Base-by-base conservation (phyloP, 2,888 invertebrate genomes). In the Cataglyphis albicans region DNA sequence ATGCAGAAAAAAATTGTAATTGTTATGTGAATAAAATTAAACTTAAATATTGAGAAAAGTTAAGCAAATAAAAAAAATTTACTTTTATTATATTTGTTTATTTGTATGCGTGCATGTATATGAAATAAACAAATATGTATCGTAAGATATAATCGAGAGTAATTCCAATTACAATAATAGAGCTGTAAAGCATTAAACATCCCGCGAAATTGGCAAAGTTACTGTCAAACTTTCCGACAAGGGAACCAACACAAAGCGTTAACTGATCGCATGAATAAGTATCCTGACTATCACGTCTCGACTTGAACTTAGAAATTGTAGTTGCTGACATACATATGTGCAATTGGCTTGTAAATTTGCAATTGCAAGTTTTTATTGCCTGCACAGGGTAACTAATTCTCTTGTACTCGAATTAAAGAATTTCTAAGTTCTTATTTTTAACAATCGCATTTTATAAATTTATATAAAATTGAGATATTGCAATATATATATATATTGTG, bases 181-280 rank as follows among this genome's bases (percentile, higher is more conserved):
- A 41, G 10, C 63, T 32, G 32, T 15, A 64, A 74, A 21, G 41
- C 73, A 63, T 74, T 44, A 74, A 44, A 21, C 29, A 64, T 61
- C 7, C 15, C 21, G 15, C 21, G 63, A 74, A 74, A 74, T 74
- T 74, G 29, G 32, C n/a, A 32, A 21, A 29, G 32, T 64, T 64
- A 74, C 44, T 63, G 74, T 73, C 44, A 21, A 74, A 74, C 32
- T 74, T 74, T 32, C 18, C 64, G 21, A 74, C 74, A 74, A 74
- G 64, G n/a, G 44, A 18, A 57, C 64, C 44, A n/a, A 44, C 64
- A 32, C 5, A 15, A 4, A 44, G n/a, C 44, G 7, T 32, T 10
- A 72, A 70, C 38, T 72, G 25, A 72, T 72, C 64, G 32, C 74
- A 61, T 73, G 73, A 73, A 73, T 63, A 41, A 73, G 29, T 72